Conservation (phyloP, 2,113 vertebrate genomes). For the Xenopus borealis region DNA sequence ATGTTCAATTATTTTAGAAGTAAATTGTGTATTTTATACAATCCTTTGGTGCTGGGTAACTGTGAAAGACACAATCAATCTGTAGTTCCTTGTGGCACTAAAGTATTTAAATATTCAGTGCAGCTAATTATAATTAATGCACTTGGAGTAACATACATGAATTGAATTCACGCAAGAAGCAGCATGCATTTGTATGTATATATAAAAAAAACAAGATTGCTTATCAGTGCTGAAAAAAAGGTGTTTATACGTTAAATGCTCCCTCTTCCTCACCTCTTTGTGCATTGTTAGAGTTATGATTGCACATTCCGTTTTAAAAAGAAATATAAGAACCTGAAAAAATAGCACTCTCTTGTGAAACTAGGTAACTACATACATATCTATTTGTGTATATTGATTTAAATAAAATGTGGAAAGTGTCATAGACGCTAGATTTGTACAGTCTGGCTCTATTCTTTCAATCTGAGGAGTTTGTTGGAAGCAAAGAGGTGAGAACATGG, state of each 20-base stretch:
- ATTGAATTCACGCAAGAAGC: constrained; percentile 3
- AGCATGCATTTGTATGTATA: constrained; percentile 19
- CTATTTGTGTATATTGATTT: constrained; percentile 8
- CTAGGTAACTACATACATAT: constrained; percentile 14
- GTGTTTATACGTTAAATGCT: neutral
- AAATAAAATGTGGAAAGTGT: constrained; percentile 21
- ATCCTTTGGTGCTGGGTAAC: neutral
- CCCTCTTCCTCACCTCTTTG: constrained; percentile 16
- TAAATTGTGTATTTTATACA: neutral
- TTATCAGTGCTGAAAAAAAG: constrained; percentile 25
- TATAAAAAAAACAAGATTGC: constrained; percentile 22
- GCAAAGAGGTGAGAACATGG: neutral
- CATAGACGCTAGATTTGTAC: constrained; percentile 13
- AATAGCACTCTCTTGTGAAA: constrained; percentile 29
- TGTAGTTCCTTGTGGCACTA: constrained; percentile 5
- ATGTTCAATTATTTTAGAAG: neutral
- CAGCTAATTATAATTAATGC: constrained; percentile 16
- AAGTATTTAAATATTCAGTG: neutral
- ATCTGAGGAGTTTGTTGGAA: neutral
- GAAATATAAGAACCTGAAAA: constrained; percentile 32
- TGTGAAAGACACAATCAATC: neutral
- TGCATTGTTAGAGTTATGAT: constrained; percentile 13
- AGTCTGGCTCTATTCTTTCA: constrained; percentile 11
- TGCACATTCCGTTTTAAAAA: constrained; percentile 35
- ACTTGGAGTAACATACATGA: constrained; percentile 15